Evolutionary conservation across 1,140 invertebrate genomes (phyloP), one percentile per base, ranked within the genome.

Genomic region (Zaprionus ghesquierei): DNA sequence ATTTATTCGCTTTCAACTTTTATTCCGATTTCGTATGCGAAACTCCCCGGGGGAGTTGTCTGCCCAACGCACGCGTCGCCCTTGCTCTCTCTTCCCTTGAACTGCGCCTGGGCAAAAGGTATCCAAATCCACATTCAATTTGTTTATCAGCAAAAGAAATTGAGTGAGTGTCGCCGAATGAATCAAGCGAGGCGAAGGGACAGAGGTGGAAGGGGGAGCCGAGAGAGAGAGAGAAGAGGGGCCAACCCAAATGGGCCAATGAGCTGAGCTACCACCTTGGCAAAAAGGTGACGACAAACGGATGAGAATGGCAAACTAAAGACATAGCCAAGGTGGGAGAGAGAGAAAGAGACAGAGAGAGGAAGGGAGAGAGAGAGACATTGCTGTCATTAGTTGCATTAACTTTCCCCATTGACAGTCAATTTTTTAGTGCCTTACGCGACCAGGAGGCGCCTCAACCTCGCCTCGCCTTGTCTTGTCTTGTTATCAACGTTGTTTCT

Each of bases 1-100:
- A 86, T 86, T 86, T 86, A 86, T 86, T 87, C 76, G 79, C 82
- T 89, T 82, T 89, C 84, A 82, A 82, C 68, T 81, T 87, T 81
- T 75, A 82, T 79, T 70, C 61, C 69, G 60, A n/a, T 75, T 76
- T 73, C 63, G 59, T 58, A 59, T 59, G n/a, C 35, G 55, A 38
- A 38, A 60, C 69, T 65, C 78, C 71, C 79, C 49, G 63, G 66
- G 69, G 81, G 56, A 53, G 31, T 54, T 60, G 58, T 22, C 29
- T 33, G 22, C 18, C 23, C 31, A 33, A 9, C 15, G 23, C 2
- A 2, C 50, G 27, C 35, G 29, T 46, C 62, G 8, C 18, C 27
- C 13, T 31, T n/a, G n/a, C 22, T 31, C 27, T 18, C 12, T n/a
- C 33, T 1, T 0, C 33, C 13, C 12, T 25, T 2, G 25, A 2